Conservation (phyloP, 92 coral and sea anemone genomes). For the Paragorgia papillata region DNA sequence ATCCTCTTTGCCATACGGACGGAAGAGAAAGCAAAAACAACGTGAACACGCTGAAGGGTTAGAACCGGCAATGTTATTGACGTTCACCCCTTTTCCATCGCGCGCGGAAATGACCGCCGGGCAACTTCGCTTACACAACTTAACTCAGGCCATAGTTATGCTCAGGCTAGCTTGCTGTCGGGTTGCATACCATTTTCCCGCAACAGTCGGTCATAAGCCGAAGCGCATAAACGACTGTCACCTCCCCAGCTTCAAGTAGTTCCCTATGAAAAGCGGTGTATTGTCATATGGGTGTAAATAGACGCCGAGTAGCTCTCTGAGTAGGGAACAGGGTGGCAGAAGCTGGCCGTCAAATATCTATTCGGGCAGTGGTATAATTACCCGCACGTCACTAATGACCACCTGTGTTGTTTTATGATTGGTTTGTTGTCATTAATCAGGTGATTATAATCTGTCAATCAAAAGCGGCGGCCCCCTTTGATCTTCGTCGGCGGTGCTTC, state of each 20-base stretch:
- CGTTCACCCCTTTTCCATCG: too few relatives aligned
- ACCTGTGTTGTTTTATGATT: slow-evolving; percentile 74
- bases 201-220: too few relatives aligned
- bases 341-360: slow-evolving; percentile 2
- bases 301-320: background rate
- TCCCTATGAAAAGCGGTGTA: background rate
- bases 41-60: background rate
- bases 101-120: too few relatives aligned
- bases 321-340: background rate
- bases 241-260: too few relatives aligned
- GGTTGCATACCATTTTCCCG: too few relatives aligned
- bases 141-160: too few relatives aligned
- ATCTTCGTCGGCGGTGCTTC: slow-evolving; percentile 60
- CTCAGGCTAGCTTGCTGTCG: too few relatives aligned
- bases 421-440: slow-evolving; percentile 86
- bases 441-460: slow-evolving; percentile 99
- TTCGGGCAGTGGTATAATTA: slow-evolving; percentile 67
- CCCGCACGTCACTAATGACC: slow-evolving; percentile 60
- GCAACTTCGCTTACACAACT: too few relatives aligned
- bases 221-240: too few relatives aligned
- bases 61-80: too few relatives aligned
- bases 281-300: background rate
- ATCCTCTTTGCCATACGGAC: background rate
- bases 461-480: slow-evolving; percentile 86
- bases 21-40: background rate